phyloP scores from a whole-genome alignment of 2,888 invertebrate genomes.

The Drosophila pegasa region DNA sequence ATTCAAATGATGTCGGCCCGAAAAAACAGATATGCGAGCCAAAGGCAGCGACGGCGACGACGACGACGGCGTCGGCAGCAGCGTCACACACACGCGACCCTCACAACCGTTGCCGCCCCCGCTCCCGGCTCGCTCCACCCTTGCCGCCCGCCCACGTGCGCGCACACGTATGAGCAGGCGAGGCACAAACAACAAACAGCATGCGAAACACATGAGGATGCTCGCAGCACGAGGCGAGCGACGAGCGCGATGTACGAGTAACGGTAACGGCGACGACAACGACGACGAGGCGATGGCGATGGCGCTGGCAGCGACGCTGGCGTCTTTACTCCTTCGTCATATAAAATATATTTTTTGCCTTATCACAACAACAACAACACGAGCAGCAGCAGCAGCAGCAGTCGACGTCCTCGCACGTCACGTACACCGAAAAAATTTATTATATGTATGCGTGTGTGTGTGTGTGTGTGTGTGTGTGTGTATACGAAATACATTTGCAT shows the following conservation, averaged over 20 bases:
- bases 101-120: slow-evolving; percentile 31
- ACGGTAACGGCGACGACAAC: slow-evolving; percentile 38
- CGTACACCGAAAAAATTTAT: slow-evolving; percentile 72
- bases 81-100: slow-evolving; percentile 64
- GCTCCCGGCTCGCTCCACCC: slow-evolving; percentile 25
- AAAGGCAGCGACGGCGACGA: slow-evolving; percentile 37
- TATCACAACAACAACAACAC: slow-evolving; percentile 54
- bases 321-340: slow-evolving; percentile 76
- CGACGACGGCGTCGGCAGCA: slow-evolving; percentile 43
- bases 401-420: slow-evolving; percentile 78
- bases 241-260: slow-evolving; percentile 49
- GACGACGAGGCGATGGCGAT: slow-evolving; percentile 19
- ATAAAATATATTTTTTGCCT: slow-evolving; percentile 72
- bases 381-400: slow-evolving; percentile 32
- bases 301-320: slow-evolving; percentile 47
- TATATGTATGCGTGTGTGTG: slow-evolving; percentile 37
- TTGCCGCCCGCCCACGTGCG: slow-evolving; percentile 74
- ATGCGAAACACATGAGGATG: slow-evolving; percentile 72
- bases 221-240: slow-evolving; percentile 46
- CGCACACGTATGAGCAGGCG: slow-evolving; percentile 75
- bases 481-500: slow-evolving; percentile 70
- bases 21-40: slow-evolving; percentile 79
- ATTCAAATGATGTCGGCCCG: slow-evolving; percentile 83
- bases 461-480: slow-evolving; percentile 40
- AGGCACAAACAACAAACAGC: slow-evolving; percentile 71